A percentile compares a stretch with the other conserved stretches of the same genome.
These are phyloP conservation scores for Tapirus terrestris DNA, from an alignment of 2,113 vertebrate species.

Conservation along the genomic window DNA sequence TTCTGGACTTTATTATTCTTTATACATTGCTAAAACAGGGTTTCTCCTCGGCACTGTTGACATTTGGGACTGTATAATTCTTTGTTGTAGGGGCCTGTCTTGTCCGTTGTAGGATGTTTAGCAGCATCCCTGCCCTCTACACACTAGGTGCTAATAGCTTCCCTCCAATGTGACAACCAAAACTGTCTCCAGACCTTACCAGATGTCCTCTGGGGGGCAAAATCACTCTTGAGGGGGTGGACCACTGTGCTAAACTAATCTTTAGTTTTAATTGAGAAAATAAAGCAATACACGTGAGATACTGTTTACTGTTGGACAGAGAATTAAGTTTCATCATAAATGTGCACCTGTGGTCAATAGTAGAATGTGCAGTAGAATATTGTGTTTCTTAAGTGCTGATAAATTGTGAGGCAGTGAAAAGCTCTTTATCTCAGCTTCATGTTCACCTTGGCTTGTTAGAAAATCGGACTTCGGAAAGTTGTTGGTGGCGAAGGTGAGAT, in stretches of 20 bases:
- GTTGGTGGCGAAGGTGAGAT: background rate
- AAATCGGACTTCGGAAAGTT: background rate
- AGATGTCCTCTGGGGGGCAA: background rate
- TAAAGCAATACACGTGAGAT: background rate
- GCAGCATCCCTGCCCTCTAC: background rate
- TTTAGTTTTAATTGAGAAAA: background rate
- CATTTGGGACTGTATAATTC: background rate
- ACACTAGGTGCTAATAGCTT: background rate
- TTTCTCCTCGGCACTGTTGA: background rate
- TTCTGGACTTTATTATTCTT: background rate
- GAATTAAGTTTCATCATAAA: background rate
- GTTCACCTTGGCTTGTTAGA: background rate
- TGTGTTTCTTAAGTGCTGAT: background rate
- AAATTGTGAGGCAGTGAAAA: background rate
- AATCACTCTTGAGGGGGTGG: background rate
- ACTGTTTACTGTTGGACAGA: background rate
- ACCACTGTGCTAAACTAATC: background rate
- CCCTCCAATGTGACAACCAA: background rate
- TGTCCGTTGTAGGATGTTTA: background rate
- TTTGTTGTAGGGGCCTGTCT: background rate
- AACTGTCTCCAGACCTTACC: background rate
- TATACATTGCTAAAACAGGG: background rate
- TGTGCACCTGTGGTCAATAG: background rate
- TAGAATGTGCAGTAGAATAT: background rate
- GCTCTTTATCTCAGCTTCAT: background rate